Evolutionary conservation across 2,888 invertebrate genomes (phyloP).

Genomic region (Eledone cirrhosa): DNA sequence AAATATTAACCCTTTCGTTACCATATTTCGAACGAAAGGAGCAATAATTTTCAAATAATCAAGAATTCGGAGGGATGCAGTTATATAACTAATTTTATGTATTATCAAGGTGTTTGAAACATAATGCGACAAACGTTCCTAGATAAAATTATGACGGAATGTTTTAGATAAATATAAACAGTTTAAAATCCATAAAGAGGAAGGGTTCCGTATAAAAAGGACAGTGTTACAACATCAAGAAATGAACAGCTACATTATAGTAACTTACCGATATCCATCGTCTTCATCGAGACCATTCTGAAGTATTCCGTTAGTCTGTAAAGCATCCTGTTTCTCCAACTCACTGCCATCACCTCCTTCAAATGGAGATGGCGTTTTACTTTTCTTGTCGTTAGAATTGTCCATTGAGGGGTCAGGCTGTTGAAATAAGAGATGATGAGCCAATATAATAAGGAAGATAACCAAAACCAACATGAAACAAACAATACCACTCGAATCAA

Average conservation of each 20-base stretch:
- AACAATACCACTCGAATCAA: too few relatives aligned
- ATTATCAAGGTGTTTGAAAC: too few relatives aligned
- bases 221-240: background rate
- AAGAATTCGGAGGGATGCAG: too few relatives aligned
- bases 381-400: slow-evolving; percentile 49
- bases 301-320: slow-evolving; percentile 71
- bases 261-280: slow-evolving; percentile 71
- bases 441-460: too few relatives aligned
- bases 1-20: too few relatives aligned
- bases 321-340: slow-evolving; percentile 67
- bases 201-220: background rate
- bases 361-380: slow-evolving; percentile 72
- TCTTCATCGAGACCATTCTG: slow-evolving; percentile 81
- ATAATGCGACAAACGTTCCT: too few relatives aligned
- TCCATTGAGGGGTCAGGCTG: slow-evolving; percentile 13
- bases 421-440: too few relatives aligned
- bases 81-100: too few relatives aligned
- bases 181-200: background rate
- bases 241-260: background rate
- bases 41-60: too few relatives aligned
- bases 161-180: background rate
- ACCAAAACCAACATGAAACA: too few relatives aligned
- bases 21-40: too few relatives aligned
- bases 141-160: too few relatives aligned
- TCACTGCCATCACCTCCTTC: slow-evolving; percentile 64